A percentile compares a stretch with the other conserved stretches of the same genome.
Conservation (phyloP, 1,140 invertebrate species). For the Chrysomallon squamiferum region DNA sequence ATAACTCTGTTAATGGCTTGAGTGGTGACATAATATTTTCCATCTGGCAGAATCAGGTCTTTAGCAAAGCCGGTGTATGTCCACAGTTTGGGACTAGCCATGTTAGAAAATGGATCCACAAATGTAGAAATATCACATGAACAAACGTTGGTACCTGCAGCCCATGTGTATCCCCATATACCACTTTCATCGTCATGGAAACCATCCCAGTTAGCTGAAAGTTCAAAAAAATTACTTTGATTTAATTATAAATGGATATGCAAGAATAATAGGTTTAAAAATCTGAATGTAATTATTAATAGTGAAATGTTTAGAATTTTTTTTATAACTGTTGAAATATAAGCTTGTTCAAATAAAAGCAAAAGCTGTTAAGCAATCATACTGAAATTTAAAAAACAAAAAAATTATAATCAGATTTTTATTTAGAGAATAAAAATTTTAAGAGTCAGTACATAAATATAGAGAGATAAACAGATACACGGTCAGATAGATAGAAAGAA, state of each 20-base stretch:
- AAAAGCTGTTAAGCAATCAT: no score
- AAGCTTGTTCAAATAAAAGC: no score
- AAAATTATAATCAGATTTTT: no score
- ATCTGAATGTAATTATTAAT: no score
- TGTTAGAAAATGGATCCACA: conserved; percentile 21
- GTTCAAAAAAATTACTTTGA: not conserved
- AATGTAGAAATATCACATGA: conserved; percentile 11
- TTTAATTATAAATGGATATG: not conserved
- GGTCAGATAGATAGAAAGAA: no score
- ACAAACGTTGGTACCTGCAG: conserved; percentile 20
- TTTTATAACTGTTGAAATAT: no score
- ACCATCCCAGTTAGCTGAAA: conserved; percentile 28
- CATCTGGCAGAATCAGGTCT: conserved; percentile 14
- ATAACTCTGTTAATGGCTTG: conserved; percentile 40
- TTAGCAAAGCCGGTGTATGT: conserved; percentile 18
- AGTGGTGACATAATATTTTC: conserved; percentile 27
- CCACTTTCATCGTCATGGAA: conserved; percentile 32
- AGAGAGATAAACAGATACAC: no score
- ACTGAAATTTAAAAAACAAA: no score
- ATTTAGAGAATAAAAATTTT: no score
- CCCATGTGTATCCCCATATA: conserved; percentile 32
- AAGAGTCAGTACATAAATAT: no score
- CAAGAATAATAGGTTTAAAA: no score
- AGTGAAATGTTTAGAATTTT: no score
- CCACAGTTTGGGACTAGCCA: conserved; percentile 14